Conservation (phyloP, 2,888 invertebrate species). For the Slavum lentiscoides region DNA sequence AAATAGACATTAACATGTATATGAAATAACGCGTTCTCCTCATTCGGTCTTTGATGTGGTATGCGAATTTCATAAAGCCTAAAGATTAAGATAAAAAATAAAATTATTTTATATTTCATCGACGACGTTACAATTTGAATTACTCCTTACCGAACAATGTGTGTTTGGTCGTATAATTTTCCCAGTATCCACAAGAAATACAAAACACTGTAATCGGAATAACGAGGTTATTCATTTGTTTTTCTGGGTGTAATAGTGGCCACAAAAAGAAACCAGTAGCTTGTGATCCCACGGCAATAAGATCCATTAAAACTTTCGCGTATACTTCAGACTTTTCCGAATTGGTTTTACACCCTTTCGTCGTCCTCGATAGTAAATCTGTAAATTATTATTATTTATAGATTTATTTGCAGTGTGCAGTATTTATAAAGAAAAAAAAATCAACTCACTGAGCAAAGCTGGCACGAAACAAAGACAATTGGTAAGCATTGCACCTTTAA, state of each 20-base stretch:
- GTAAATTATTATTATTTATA: constrained; percentile 57
- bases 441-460: constrained; percentile 63
- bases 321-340: constrained; percentile 58
- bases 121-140: neutral
- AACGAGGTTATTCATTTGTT: constrained; percentile 74
- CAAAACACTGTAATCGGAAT: constrained; percentile 83
- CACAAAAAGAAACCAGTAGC: constrained; percentile 89
- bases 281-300: constrained; percentile 84
- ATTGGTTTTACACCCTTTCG: constrained; percentile 66
- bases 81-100: constrained; percentile 57
- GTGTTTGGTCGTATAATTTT: constrained; percentile 88
- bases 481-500: constrained; percentile 93
- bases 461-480: constrained; percentile 94
- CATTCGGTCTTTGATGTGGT: constrained; percentile 78
- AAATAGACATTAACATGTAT: constrained; percentile 85
- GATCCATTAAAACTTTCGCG: constrained; percentile 76
- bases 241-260: constrained; percentile 77
- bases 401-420: neutral
- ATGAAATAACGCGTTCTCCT: constrained; percentile 82
- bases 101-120: neutral
- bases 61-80: constrained; percentile 74
- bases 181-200: constrained; percentile 96
- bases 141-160: constrained; percentile 73
- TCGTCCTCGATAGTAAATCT: constrained; percentile 79
- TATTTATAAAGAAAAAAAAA: neutral